Evolutionary conservation across 2,113 vertebrate species (phyloP).

Genomic region (Thalassoma bifasciatum): DNA sequence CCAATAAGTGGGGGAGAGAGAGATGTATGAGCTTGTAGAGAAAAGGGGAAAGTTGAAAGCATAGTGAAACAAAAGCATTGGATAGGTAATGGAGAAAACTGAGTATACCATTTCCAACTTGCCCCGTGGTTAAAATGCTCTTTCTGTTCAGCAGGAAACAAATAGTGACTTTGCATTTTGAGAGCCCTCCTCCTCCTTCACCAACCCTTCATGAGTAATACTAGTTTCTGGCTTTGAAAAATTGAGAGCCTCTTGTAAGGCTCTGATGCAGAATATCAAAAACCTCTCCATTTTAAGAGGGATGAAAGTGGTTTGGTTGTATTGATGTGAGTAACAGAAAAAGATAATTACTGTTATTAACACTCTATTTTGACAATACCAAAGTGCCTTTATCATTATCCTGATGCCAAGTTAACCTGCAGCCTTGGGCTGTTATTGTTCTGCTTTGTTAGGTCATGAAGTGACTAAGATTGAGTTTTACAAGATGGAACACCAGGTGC

Average conservation of each 20-base stretch:
- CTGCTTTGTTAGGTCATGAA: conserved; percentile 5
- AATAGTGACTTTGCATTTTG: conserved; percentile 43
- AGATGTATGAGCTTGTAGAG: background rate
- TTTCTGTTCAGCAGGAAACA: conserved; percentile 33
- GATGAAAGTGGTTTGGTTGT: conserved; percentile 10
- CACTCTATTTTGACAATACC: conserved; percentile 1
- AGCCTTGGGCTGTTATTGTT: conserved; percentile 11
- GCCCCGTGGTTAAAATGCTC: conserved; percentile 29
- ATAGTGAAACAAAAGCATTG: conserved; percentile 43
- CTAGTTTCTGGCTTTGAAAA: conserved; percentile 40
- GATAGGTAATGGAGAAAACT: conserved; percentile 38
- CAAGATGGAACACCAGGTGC: background rate
- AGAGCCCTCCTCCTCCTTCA: conserved; percentile 27
- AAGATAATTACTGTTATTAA: conserved; percentile 30
- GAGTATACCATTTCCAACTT: conserved; percentile 22
- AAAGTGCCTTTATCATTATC: conserved; percentile 7
- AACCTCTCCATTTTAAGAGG: conserved; percentile 25
- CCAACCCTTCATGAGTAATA: conserved; percentile 16
- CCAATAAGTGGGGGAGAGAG: conserved; percentile 24
- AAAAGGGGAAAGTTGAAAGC: conserved; percentile 36
- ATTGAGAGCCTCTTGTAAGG: conserved; percentile 40
- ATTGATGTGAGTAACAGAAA: conserved; percentile 1
- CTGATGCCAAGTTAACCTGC: conserved; percentile 36
- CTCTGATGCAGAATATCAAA: conserved; percentile 39
- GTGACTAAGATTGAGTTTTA: conserved; percentile 31